Percentiles rank a stretch among this genome's conserved stretches.
Evolutionary conservation across 2,888 invertebrate species (phyloP).

Genomic region (Hirtodrosophila alboralis): DNA sequence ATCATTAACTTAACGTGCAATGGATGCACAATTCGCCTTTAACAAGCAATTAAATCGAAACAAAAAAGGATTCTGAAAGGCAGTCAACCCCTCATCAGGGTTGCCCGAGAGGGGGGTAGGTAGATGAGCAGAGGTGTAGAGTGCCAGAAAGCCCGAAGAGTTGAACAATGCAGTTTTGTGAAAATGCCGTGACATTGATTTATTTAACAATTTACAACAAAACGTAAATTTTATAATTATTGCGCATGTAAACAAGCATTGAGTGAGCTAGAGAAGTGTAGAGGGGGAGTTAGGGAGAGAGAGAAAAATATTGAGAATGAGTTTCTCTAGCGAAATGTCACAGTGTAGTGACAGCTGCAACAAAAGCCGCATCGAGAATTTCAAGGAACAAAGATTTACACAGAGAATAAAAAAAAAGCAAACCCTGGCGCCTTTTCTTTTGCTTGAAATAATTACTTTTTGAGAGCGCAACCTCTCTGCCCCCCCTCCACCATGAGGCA

Average conservation of each 20-base stretch:
- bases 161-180: conserved; percentile 56
- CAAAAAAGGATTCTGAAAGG: conserved; percentile 51
- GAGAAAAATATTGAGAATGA: not conserved
- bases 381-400: conserved; percentile 44
- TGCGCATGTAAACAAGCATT: conserved; percentile 72
- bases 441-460: conserved; percentile 80
- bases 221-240: conserved; percentile 80
- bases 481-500: conserved; percentile 2
- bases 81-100: conserved; percentile 28
- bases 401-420: not conserved
- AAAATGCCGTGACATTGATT: conserved; percentile 72
- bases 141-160: no score
- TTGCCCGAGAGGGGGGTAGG: not conserved
- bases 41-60: conserved; percentile 80
- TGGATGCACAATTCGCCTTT: conserved; percentile 76
- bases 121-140: not conserved
- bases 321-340: conserved; percentile 71
- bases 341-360: conserved; percentile 72
- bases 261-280: not conserved
- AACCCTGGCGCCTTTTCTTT: conserved; percentile 71
- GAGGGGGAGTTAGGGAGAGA: conserved; percentile 4
- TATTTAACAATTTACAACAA: conserved; percentile 76
- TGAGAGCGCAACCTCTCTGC: conserved; percentile 46
- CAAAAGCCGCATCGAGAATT: conserved; percentile 41
- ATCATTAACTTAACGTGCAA: conserved; percentile 73